Percentiles rank a stretch among this genome's conserved stretches.
These are phyloP conservation scores for Tachyglossus aculeatus DNA, from an alignment of 2,797 vertebrate species.

Conservation along the genomic window DNA sequence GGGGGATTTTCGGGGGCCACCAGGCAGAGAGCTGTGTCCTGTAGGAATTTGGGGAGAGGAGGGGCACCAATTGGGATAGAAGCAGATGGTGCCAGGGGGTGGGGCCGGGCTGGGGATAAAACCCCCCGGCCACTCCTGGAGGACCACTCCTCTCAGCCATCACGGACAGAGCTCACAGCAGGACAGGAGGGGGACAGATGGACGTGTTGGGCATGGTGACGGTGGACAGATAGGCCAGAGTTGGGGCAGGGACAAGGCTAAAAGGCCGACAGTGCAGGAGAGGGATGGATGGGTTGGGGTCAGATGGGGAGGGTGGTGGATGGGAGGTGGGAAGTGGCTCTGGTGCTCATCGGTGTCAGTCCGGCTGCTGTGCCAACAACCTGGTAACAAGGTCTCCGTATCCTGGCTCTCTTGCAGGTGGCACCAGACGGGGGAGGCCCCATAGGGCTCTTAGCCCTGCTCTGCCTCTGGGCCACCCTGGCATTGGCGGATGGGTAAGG, in stretches of 20 bases:
- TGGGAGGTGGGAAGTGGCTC: background rate
- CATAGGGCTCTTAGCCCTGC: slow-evolving; percentile 24
- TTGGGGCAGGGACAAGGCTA: no score
- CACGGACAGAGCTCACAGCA: background rate
- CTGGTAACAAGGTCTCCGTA: background rate
- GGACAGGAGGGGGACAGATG: background rate
- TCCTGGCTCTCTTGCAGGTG: background rate
- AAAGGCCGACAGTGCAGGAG: no score
- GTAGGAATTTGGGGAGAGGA: background rate
- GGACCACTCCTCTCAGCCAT: background rate
- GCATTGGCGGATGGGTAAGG: slow-evolving; percentile 28
- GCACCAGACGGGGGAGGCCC: background rate
- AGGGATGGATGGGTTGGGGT: no score
- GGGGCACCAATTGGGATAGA: slow-evolving; percentile 28
- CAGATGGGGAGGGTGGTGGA: background rate
- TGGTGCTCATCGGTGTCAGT: background rate
- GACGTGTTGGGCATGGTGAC: rapidly evolving
- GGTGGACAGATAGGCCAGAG: background rate
- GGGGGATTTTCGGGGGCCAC: no score
- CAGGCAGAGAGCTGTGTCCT: slow-evolving; percentile 5
- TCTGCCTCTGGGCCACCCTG: slow-evolving; percentile 12
- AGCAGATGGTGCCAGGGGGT: slow-evolving; percentile 30
- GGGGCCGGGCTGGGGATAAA: slow-evolving; percentile 14
- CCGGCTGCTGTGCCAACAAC: background rate
- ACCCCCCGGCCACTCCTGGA: background rate